Evolutionary conservation across 2,797 vertebrate species (phyloP).

Genomic region (Rhynchonycteris naso): DNA sequence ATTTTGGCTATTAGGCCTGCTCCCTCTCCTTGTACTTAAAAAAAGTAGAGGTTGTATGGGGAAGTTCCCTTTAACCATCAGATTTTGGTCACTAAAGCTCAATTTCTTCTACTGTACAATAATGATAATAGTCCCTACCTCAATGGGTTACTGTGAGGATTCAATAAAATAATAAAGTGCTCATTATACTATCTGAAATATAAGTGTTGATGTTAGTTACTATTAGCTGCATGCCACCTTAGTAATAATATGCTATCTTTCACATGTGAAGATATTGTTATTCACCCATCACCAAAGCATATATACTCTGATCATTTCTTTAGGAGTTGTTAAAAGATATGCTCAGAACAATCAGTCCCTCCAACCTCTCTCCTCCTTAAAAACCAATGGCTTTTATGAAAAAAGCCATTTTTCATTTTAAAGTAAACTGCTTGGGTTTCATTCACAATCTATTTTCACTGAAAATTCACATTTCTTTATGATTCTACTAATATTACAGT

Average conservation of each 20-base stretch:
- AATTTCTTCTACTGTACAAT: slow-evolving; percentile 18
- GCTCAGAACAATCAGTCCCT: neutral
- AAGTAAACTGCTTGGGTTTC: slow-evolving; percentile 24
- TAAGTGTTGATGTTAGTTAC: neutral
- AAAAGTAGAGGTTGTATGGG: slow-evolving; percentile 14
- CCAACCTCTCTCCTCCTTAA: neutral
- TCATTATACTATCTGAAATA: neutral
- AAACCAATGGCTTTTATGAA: slow-evolving; percentile 38
- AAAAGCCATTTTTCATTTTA: neutral
- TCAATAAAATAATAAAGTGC: slow-evolving; percentile 19
- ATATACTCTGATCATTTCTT: neutral
- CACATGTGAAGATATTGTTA: neutral
- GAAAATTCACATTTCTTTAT: slow-evolving; percentile 30
- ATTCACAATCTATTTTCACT: slow-evolving; percentile 30
- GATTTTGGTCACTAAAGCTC: neutral
- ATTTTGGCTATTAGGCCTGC: neutral
- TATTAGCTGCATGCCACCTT: neutral
- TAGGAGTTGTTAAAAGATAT: neutral
- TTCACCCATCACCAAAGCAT: neutral
- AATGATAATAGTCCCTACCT: neutral
- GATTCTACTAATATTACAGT: slow-evolving; percentile 14
- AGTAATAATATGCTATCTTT: neutral
- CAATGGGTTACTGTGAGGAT: neutral
- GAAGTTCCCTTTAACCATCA: neutral
- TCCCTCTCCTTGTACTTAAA: neutral